Percentiles rank a stretch among this genome's conserved stretches.
Evolutionary conservation across 2,888 invertebrate genomes (phyloP).

Genomic region (Cybosia mesomella): DNA sequence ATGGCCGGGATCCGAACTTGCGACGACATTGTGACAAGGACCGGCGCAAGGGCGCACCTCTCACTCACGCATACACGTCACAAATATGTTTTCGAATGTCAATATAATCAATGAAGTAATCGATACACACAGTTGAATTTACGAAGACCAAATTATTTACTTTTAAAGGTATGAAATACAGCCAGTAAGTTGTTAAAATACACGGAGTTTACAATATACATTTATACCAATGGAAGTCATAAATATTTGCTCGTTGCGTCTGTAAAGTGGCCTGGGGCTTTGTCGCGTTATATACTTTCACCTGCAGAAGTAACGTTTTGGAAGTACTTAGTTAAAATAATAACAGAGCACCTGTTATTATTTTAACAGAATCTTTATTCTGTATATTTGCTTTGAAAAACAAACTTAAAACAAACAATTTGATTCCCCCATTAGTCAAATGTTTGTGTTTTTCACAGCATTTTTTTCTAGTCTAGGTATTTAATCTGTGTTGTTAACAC

Average conservation of each 20-base stretch:
- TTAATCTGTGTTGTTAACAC: background rate
- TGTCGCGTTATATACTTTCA: background rate
- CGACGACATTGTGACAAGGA: slow-evolving; percentile 77
- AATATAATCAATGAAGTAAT: slow-evolving; percentile 70
- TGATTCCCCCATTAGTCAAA: too few species aligned
- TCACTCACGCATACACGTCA: slow-evolving; percentile 72
- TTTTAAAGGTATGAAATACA: background rate
- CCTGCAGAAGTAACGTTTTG: background rate
- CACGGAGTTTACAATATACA: background rate
- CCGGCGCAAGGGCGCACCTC: slow-evolving; percentile 82
- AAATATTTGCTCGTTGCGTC: background rate
- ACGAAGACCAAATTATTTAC: slow-evolving; percentile 13
- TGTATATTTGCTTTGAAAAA: background rate
- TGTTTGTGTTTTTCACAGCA: background rate
- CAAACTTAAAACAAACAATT: background rate
- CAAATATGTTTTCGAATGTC: slow-evolving; percentile 72
- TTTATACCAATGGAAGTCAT: background rate
- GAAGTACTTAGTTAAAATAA: background rate
- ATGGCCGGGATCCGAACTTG: slow-evolving; percentile 67
- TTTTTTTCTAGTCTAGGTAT: background rate
- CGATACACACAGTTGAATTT: slow-evolving; percentile 58
- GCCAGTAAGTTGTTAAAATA: background rate
- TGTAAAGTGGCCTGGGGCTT: background rate
- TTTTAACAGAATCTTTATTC: background rate
- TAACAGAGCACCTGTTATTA: too few species aligned